A percentile compares a stretch with the other conserved stretches of the same genome.
Evolutionary conservation across 2,888 invertebrate genomes (phyloP).

Genomic region (Gasteruption jaculator): DNA sequence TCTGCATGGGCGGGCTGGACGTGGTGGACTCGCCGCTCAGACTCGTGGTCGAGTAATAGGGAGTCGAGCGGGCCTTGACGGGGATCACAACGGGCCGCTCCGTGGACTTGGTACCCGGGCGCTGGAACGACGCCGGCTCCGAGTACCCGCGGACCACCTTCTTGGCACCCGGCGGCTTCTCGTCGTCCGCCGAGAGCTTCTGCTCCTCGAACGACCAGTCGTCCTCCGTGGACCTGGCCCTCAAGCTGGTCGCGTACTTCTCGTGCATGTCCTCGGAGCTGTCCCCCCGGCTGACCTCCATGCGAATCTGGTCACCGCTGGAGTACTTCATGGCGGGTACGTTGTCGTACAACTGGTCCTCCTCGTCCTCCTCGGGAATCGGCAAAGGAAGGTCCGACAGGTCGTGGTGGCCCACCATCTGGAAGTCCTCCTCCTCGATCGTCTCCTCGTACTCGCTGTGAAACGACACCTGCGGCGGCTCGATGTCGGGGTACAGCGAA

Average conservation of each 20-base stretch:
- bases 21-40: constrained; percentile 62
- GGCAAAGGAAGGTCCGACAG: constrained; percentile 37
- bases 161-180: constrained; percentile 11
- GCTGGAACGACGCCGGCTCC: constrained; percentile 26
- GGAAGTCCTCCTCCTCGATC: constrained; percentile 36
- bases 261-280: constrained; percentile 49
- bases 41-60: constrained; percentile 55
- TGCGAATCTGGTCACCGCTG: constrained; percentile 36
- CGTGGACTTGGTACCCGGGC: constrained; percentile 52
- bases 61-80: constrained; percentile 42
- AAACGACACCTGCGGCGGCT: constrained; percentile 42
- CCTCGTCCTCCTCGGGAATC: constrained; percentile 44
- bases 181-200: not conserved
- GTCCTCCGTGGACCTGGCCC: constrained; percentile 36
- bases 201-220: constrained; percentile 38
- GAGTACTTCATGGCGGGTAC: constrained; percentile 47
- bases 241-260: constrained; percentile 38
- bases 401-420: constrained; percentile 32
- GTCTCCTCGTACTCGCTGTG: constrained; percentile 41
- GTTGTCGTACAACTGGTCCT: constrained; percentile 45
- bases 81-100: constrained; percentile 56
- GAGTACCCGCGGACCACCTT: constrained; percentile 34
- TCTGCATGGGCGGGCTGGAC: constrained; percentile 48
- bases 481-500: constrained; percentile 29
- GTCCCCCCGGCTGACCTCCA: constrained; percentile 41